These are phyloP conservation scores for Merluccius polli DNA, from an alignment of 2,797 vertebrate species.

Conservation along the genomic window DNA sequence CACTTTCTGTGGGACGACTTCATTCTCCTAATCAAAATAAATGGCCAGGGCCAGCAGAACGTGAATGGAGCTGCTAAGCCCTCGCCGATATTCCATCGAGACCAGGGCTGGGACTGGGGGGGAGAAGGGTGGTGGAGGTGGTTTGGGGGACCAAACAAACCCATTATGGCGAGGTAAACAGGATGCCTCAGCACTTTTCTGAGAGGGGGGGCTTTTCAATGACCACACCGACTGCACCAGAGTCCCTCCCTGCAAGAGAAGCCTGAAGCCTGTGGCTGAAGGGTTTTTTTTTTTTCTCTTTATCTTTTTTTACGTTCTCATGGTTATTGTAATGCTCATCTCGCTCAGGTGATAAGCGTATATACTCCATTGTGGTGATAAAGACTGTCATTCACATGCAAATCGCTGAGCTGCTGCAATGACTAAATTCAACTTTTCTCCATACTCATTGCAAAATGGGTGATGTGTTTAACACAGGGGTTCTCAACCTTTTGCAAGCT, in stretches of 20 bases:
- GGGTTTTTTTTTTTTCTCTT: constrained; percentile 3
- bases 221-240: constrained; percentile 18
- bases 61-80: constrained; percentile 63
- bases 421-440: constrained; percentile 59
- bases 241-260: not conserved
- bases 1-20: constrained; percentile 66
- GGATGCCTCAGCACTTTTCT: constrained; percentile 72
- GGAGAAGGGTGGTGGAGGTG: not conserved
- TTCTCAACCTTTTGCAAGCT: too few species aligned
- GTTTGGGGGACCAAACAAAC: constrained; percentile 68
- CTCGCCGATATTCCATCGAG: constrained; percentile 59
- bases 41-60: constrained; percentile 77
- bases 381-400: constrained; percentile 48
- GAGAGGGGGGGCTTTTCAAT: constrained; percentile 59
- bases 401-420: constrained; percentile 66
- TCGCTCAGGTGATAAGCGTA: constrained; percentile 55
- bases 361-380: constrained; percentile 63
- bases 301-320: not conserved
- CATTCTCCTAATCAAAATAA: constrained; percentile 80
- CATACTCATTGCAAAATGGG: constrained; percentile 45
- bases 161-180: constrained; percentile 71
- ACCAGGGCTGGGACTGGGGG: constrained; percentile 24
- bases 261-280: constrained; percentile 52
- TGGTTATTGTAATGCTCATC: constrained; percentile 10
- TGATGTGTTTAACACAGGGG: constrained; percentile 47